phyloP scores from a whole-genome alignment of 2,797 vertebrate species.

The Triplophysa yarkandensis region DNA sequence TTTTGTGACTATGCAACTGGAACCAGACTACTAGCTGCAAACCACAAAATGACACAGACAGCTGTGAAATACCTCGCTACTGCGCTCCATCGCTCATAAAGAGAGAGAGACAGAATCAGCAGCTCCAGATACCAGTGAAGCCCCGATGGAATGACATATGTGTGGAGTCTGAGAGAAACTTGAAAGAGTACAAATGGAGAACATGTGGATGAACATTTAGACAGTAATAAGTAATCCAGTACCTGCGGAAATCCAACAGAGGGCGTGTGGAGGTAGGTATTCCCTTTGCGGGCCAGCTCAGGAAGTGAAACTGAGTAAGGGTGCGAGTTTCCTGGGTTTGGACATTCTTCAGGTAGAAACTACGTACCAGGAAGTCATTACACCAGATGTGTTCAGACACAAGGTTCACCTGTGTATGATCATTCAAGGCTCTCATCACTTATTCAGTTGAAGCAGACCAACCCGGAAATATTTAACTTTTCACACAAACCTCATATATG shows the following conservation, averaged over 20 bases:
- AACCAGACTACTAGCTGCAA: constrained; percentile 94
- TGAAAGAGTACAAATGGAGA: constrained; percentile 12
- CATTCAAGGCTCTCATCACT: not conserved
- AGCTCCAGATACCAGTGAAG: not conserved
- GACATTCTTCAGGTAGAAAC: constrained; percentile 98
- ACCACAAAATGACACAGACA: constrained; percentile 95
- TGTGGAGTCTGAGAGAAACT: not conserved
- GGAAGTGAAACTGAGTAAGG: constrained; percentile 97
- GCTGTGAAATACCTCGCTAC: constrained; percentile 74
- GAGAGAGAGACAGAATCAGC: constrained; percentile 1
- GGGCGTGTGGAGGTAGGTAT: constrained; percentile 91
- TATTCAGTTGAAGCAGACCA: not conserved
- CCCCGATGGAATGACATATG: not conserved
- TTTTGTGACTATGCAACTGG: constrained; percentile 99
- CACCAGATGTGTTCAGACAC: constrained; percentile 99
- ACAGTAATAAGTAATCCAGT: constrained; percentile 38
- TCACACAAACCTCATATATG: constrained; percentile 86
- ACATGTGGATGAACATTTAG: not conserved
- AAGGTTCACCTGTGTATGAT: constrained; percentile 85
- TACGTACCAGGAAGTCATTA: constrained; percentile 95
- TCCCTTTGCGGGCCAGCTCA: constrained; percentile 95
- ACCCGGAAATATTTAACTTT: not conserved
- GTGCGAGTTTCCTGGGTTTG: constrained; percentile 96
- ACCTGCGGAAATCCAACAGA: constrained; percentile 97
- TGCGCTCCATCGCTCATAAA: constrained; percentile 56